Evolutionary conservation across 2,888 invertebrate genomes (phyloP), one percentile per base, ranked within the genome.

Genomic region (Apamea monoglypha): DNA sequence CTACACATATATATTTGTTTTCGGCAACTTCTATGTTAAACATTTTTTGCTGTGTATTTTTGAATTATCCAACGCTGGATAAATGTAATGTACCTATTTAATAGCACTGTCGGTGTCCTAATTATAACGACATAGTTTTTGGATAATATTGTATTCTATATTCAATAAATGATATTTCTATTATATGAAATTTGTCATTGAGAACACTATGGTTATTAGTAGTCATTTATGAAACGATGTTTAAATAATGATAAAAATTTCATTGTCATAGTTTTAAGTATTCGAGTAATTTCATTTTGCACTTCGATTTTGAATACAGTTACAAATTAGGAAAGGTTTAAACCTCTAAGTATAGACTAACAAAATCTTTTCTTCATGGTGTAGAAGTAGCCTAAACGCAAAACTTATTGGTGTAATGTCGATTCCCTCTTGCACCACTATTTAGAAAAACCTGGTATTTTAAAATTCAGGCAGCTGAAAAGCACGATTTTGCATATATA

Each of bases 231-330:
- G 93, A 92, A 94, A 95, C 93, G 92, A 95, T 95, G 94, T 95
- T 95, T 94, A 94, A 94, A 93, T 95, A 95, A 95, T 95, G 93
- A 92, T 95, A 94, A 95, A 56, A 96, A 96, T 95, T 95, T 96
- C 95, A 96, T 95, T 95, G 96, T 96, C 95, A 96, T 97, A 97
- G 96, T 95, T 95, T 95, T 96, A 97, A 95, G 96, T 95, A 96
- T 95, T 96, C 93, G 91, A 95, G 93, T 96, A 94, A 96, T 96
- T 96, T 96, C 94, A 92, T 96, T 96, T 96, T 95, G 96, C 96
- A 96, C 96, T 95, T 94, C 93, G 91, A 94, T 94, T 95, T 94
- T 95, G 95, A 95, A 94, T 96, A 95, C 95, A 94, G 94, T 95
- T 95, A 94, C 94, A 95, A 95, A 95, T 95, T 96, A 96, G 95